Conservation (phyloP, 2,797 vertebrate species). For the Anguilla marmorata region DNA sequence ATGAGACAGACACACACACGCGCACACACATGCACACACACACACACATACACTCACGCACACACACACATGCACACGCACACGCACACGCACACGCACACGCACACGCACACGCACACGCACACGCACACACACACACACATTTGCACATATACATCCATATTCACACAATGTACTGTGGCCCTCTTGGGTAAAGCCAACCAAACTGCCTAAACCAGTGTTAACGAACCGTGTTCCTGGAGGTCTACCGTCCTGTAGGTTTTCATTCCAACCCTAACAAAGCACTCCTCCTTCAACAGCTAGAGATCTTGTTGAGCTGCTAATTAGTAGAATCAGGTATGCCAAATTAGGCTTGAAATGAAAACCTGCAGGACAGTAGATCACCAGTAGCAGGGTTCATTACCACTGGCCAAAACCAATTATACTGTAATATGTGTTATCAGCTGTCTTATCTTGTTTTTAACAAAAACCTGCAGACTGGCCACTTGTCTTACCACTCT, state of each 20-base stretch:
- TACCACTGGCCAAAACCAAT: not conserved
- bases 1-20: not conserved
- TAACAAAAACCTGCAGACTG: not conserved
- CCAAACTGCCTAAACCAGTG: not conserved
- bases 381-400: no score
- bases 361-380: no score
- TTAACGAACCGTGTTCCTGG: no score
- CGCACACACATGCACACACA: not conserved
- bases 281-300: not conserved
- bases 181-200: not conserved
- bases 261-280: no score
- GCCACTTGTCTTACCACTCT: not conserved
- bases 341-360: no score
- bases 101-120: not conserved
- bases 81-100: not conserved
- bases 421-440: not conserved
- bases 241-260: no score
- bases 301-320: no score
- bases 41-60: not conserved
- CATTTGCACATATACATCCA: not conserved
- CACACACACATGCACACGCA: not conserved
- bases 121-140: not conserved
- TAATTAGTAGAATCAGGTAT: no score
- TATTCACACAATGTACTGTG: not conserved
- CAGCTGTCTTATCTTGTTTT: not conserved